Base-by-base conservation (phyloP, 2,888 invertebrate species). In the Drosophila diplacantha region DNA sequence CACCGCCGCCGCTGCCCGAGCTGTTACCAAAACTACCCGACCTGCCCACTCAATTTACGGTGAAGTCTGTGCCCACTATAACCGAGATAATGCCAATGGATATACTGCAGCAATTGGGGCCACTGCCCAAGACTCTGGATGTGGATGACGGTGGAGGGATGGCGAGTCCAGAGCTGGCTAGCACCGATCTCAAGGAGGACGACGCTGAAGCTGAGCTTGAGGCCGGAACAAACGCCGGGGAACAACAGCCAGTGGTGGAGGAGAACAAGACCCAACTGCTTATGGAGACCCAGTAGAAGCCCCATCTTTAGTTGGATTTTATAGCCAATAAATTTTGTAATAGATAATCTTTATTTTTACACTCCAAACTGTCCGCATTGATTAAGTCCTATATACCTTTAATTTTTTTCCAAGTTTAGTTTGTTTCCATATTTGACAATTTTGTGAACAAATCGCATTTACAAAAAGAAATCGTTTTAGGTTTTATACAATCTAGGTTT, bases 61-160 rank as follows among this genome's bases (percentile, higher is more conserved):
- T 68, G 16, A 71, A 70, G 20, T 39, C 81, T 1, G 74, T 78
- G 64, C 60, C 80, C 5, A 58, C 53, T 1, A 81, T 80, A 32
- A 70, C 72, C 4, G 81, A 78, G 20, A 80, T 80, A 29, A 83
- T 81, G 70, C 80, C 81, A 5, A 72, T 74, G 29, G 80, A 80
- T 31, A 78, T 83, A 56, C 54, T 78, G 46, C 71, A 83, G 29
- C 47, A 74, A 22, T 65, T 78, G 22, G 78, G 78, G 7, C 78
- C 78, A 4, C 51, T 78, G 46, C 78, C 78, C 16, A 78, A 78
- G 47, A 78, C 83, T 2, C 53, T 78, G 0, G 78, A 78, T 41
- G 50, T 78, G 52, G 78, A 58, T 22, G 58, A 83, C 24, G 72
- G 57, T 2, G 62, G 51, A 7, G 32, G 52, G n/a, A 59, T 39